A percentile compares a stretch with the other conserved stretches of the same genome.
Evolutionary conservation across 2,888 invertebrate genomes (phyloP).

Genomic region (Stenolophus ochropezus): DNA sequence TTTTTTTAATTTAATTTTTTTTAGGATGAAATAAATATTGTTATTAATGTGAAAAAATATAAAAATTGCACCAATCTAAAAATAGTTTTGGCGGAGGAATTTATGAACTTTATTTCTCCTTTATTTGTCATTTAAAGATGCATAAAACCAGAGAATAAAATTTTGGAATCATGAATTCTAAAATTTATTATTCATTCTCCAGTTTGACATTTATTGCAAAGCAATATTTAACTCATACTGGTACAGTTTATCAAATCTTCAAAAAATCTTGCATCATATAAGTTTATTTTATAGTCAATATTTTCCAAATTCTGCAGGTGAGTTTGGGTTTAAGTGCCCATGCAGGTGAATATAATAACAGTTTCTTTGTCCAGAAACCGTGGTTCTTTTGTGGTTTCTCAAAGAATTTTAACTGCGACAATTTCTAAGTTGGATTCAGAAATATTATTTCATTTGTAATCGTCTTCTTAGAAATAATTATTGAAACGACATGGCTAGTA

Average conservation of each 20-base stretch:
- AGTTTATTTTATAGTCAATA: background rate
- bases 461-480: slow-evolving; percentile 56
- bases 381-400: slow-evolving; percentile 50
- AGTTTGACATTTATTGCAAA: background rate
- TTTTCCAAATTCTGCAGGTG: slow-evolving; percentile 27
- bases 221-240: background rate
- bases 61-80: too few species aligned
- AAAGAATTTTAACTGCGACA: slow-evolving; percentile 52
- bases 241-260: background rate
- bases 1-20: too few species aligned
- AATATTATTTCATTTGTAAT: slow-evolving; percentile 53
- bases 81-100: too few species aligned
- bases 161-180: background rate
- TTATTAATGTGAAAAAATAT: too few species aligned
- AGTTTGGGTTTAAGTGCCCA: background rate
- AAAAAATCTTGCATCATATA: background rate
- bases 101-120: too few species aligned
- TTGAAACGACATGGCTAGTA: slow-evolving; percentile 53
- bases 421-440: slow-evolving; percentile 43
- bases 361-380: slow-evolving; percentile 13
- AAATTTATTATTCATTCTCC: background rate
- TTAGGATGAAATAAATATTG: too few species aligned
- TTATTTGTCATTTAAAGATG: too few species aligned
- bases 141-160: too few species aligned
- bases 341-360: slow-evolving; percentile 37